Conservation (phyloP, 2,113 vertebrate species). For the Peucedramus taeniatus region DNA sequence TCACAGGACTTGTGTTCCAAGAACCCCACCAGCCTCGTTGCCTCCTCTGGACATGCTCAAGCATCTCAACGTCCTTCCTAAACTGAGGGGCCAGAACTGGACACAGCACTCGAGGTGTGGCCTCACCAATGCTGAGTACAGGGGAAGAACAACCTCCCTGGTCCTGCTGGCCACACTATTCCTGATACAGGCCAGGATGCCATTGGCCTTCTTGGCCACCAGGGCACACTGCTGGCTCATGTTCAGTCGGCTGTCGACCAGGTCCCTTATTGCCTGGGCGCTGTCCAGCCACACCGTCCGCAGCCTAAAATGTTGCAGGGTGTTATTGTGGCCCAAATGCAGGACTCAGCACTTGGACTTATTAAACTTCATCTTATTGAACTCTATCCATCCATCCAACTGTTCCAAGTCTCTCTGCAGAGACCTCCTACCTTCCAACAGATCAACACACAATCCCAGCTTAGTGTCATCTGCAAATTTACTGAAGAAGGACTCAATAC, state of each 20-base stretch:
- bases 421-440: neutral
- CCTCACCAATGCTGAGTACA: rapidly evolving
- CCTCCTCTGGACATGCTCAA: rapidly evolving
- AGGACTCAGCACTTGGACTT: neutral
- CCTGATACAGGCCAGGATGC: neutral
- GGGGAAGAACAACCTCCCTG: neutral
- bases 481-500: neutral
- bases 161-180: neutral
- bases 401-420: neutral
- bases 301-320: neutral
- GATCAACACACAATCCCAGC: neutral
- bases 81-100: neutral
- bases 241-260: neutral
- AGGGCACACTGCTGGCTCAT: neutral
- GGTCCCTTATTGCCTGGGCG: neutral
- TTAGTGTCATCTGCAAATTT: neutral
- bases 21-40: neutral
- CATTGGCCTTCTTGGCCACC: neutral
- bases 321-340: neutral
- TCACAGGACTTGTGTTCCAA: neutral
- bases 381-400: neutral
- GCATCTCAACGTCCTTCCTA: rapidly evolving
- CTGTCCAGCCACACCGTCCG: neutral
- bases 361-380: neutral
- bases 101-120: neutral